A percentile compares a stretch with the other conserved stretches of the same genome.
Conservation (phyloP, 2,797 vertebrate genomes). For the Pseudopleuronectes americanus region DNA sequence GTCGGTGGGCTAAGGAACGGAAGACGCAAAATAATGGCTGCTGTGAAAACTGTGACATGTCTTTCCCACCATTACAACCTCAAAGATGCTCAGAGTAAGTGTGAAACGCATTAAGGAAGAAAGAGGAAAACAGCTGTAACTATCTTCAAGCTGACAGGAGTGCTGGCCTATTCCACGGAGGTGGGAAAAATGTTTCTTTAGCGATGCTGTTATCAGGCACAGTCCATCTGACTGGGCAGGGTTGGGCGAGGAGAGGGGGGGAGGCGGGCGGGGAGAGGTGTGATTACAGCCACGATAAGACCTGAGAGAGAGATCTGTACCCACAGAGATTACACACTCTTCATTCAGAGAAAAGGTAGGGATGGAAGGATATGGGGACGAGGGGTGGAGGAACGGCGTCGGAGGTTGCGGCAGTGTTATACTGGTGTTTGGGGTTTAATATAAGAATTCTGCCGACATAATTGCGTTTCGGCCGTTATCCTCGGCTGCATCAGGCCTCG, state of each 20-base stretch:
- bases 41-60: slow-evolving; percentile 62
- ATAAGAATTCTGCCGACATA: slow-evolving; percentile 81
- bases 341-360: slow-evolving; percentile 73
- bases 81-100: slow-evolving; percentile 51
- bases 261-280: slow-evolving; percentile 27
- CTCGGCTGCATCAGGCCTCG: slow-evolving; percentile 79
- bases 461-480: slow-evolving; percentile 83
- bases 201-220: slow-evolving; percentile 60
- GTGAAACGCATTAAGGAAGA: slow-evolving; percentile 68
- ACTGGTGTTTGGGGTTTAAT: slow-evolving; percentile 77
- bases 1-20: slow-evolving; percentile 38
- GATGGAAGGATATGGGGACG: slow-evolving; percentile 50
- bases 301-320: slow-evolving; percentile 77
- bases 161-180: slow-evolving; percentile 61
- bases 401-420: slow-evolving; percentile 54
- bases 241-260: slow-evolving; percentile 18
- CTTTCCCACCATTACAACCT: slow-evolving; percentile 61
- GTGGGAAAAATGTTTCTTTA: slow-evolving; percentile 46
- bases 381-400: slow-evolving; percentile 43
- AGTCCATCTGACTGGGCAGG: slow-evolving; percentile 67
- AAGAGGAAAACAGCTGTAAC: slow-evolving; percentile 71
- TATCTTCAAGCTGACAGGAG: slow-evolving; percentile 70
- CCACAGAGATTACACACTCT: slow-evolving; percentile 79
- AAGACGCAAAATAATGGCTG: slow-evolving; percentile 38
- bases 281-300: slow-evolving; percentile 81